Evolutionary conservation across 2,797 vertebrate genomes (phyloP).

Genomic region (Clamator glandarius): DNA sequence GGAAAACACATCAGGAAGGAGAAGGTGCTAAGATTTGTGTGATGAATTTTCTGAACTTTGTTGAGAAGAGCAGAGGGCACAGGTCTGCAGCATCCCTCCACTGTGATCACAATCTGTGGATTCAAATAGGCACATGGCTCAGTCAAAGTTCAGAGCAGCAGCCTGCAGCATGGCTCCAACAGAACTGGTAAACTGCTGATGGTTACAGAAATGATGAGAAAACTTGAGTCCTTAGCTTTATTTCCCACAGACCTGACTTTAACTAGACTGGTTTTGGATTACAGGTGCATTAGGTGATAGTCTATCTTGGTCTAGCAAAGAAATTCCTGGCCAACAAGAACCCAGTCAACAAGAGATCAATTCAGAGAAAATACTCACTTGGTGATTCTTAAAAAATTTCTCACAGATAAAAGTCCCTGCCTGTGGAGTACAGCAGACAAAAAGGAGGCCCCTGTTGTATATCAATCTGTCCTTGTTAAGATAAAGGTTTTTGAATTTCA

Average conservation of each 20-base stretch:
- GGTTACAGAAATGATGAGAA: neutral
- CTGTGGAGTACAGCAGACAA: neutral
- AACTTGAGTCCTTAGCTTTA: neutral
- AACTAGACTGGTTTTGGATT: neutral
- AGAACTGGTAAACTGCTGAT: neutral
- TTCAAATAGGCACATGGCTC: neutral
- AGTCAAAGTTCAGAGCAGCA: neutral
- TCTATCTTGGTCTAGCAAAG: neutral
- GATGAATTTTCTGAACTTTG: neutral
- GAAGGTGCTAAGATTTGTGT: fast-evolving
- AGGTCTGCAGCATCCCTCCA: neutral
- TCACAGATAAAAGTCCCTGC: neutral
- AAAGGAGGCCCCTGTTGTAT: neutral
- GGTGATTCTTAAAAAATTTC: neutral
- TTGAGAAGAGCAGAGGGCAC: neutral
- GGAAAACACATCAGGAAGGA: neutral
- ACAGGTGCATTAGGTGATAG: neutral
- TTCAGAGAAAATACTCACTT: neutral
- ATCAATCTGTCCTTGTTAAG: neutral
- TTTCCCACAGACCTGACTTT: neutral
- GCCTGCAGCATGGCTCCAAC: neutral
- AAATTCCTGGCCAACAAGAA: neutral
- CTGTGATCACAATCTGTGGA: neutral
- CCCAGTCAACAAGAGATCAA: neutral
- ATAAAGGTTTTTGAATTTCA: neutral